A percentile compares a stretch with the other conserved stretches of the same genome.
Conservation (phyloP, 2,113 vertebrate genomes). For the Tenebrosternarchus preto region DNA sequence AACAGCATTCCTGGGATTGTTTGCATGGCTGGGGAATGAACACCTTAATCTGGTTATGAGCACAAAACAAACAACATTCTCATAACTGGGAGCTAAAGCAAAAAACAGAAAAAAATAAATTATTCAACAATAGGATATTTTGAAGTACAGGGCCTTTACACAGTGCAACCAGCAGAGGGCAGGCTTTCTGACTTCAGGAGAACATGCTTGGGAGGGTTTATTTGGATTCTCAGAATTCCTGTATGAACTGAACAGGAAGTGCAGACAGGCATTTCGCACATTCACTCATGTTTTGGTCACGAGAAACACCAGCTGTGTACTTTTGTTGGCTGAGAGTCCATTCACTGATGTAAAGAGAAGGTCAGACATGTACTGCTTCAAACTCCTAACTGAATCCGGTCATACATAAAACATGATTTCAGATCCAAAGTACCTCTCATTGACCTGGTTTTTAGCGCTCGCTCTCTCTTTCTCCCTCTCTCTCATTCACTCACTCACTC, state of each 20-base stretch:
- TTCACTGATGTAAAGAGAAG: background rate
- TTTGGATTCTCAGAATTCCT: constrained; percentile 11
- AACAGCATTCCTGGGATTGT: background rate
- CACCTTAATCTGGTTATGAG: no score
- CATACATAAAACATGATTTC: no score
- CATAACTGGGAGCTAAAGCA: no score
- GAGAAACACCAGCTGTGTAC: background rate
- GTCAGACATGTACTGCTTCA: no score
- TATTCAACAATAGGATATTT: background rate
- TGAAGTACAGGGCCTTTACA: no score
- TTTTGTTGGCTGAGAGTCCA: background rate
- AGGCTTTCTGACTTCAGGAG: background rate
- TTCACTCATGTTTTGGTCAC: background rate
- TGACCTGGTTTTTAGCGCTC: no score
- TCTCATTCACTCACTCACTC: no score
- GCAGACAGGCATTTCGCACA: background rate
- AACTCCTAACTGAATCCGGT: no score
- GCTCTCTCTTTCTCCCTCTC: no score
- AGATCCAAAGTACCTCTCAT: no score
- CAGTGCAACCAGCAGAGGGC: background rate
- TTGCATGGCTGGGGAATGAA: constrained; percentile 25
- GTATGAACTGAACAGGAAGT: background rate
- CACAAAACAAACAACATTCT: no score
- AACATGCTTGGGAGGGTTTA: background rate
- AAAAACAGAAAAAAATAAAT: no score